Evolutionary conservation across 1,140 invertebrate genomes (phyloP).

Genomic region (Ladona fulva): DNA sequence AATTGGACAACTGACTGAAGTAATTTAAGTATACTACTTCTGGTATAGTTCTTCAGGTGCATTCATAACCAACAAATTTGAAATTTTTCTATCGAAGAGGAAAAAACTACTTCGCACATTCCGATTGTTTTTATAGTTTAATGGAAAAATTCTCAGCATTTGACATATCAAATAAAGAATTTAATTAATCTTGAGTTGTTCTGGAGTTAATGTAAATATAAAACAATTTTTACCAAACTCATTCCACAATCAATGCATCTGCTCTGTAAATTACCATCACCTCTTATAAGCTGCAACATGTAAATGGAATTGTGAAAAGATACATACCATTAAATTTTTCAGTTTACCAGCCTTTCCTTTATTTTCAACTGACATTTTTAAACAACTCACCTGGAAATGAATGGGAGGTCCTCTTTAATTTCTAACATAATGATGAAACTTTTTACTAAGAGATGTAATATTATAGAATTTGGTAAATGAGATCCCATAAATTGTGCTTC

Average conservation of each 20-base stretch:
- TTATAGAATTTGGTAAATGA: not conserved
- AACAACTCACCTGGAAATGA: not conserved
- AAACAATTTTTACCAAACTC: not conserved
- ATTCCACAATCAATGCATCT: not conserved
- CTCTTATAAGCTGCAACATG: not conserved
- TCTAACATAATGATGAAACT: not conserved
- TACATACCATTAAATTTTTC: not conserved
- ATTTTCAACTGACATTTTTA: not conserved
- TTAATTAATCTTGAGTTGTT: not conserved
- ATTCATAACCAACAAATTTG: too few species aligned
- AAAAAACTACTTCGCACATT: not conserved
- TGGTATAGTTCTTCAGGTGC: too few species aligned
- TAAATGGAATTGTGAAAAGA: conserved; percentile 7
- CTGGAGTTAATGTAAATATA: not conserved
- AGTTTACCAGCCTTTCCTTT: not conserved
- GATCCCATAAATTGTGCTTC: not conserved
- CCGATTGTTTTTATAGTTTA: not conserved
- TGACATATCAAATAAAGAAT: conserved; percentile 7
- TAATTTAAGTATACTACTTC: too few species aligned
- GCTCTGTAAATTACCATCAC: not conserved
- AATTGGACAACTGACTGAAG: too few species aligned
- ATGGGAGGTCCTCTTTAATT: not conserved
- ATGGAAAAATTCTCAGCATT: not conserved
- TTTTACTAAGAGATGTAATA: not conserved
- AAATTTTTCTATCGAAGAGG: too few species aligned